phyloP scores from a whole-genome alignment of 2,888 invertebrate genomes.

The Lasius fuliginosus region DNA sequence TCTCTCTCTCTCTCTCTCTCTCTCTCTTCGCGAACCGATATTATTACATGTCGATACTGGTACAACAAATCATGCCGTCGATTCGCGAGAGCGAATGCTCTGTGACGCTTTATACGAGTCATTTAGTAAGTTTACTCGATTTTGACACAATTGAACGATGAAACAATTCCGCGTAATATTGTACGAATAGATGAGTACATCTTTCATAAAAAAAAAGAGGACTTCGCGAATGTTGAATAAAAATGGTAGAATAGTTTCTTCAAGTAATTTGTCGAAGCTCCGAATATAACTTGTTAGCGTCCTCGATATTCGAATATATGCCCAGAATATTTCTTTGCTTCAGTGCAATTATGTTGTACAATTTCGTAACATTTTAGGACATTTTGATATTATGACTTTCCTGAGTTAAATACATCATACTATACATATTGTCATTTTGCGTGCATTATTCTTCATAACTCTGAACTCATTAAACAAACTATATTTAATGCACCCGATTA shows the following conservation, averaged over 20 bases:
- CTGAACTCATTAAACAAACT: background rate
- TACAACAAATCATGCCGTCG: conserved; percentile 46
- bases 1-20: background rate
- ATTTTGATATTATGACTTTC: background rate
- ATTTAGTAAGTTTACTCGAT: background rate
- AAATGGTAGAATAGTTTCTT: background rate
- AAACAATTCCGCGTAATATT: background rate
- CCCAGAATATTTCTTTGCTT: background rate
- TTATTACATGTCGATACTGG: conserved; percentile 45
- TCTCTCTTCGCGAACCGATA: conserved; percentile 4
- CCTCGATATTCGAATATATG: background rate
- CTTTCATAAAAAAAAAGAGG: background rate
- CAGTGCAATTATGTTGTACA: background rate
- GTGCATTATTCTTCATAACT: background rate
- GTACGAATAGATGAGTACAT: background rate
- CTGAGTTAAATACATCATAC: background rate
- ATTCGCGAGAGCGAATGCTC: conserved; percentile 42
- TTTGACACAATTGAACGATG: background rate
- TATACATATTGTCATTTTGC: background rate
- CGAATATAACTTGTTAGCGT: background rate
- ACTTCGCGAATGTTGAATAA: background rate
- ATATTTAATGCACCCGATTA: background rate
- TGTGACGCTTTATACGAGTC: background rate
- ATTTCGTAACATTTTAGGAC: background rate
- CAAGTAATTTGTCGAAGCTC: background rate